A percentile compares a stretch with the other conserved stretches of the same genome.
These are phyloP conservation scores for Pangasianodon gigas DNA, from an alignment of 2,113 vertebrate genomes.

Conservation along the genomic window DNA sequence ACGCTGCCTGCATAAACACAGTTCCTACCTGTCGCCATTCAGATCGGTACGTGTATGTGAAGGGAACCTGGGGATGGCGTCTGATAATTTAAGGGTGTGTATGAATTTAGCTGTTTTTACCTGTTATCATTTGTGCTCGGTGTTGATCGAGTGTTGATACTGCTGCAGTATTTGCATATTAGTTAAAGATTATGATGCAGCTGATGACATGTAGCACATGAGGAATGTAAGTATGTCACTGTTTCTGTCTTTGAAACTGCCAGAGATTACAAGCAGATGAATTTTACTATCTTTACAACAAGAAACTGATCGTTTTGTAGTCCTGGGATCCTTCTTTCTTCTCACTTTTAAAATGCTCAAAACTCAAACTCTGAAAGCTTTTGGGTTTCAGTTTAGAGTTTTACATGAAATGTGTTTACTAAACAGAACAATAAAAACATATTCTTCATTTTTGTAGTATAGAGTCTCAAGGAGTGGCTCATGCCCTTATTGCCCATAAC, in stretches of 20 bases:
- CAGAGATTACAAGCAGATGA: background rate
- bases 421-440: background rate
- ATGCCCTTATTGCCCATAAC: background rate
- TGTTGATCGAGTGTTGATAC: background rate
- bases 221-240: background rate
- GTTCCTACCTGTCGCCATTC: constrained; percentile 34
- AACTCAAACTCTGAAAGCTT: background rate
- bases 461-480: background rate
- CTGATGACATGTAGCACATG: background rate
- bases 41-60: background rate
- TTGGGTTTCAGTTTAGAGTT: background rate
- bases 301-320: too few relatives aligned
- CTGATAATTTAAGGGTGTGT: background rate
- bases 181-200: background rate
- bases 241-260: background rate
- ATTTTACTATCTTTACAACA: background rate
- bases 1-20: background rate
- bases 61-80: background rate
- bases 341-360: background rate
- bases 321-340: too few relatives aligned
- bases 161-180: background rate
- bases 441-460: background rate
- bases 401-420: background rate
- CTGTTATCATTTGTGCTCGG: background rate
- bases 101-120: background rate